phyloP scores from a whole-genome alignment of 2,113 vertebrate species.

The Chaenogobius annularis region DNA sequence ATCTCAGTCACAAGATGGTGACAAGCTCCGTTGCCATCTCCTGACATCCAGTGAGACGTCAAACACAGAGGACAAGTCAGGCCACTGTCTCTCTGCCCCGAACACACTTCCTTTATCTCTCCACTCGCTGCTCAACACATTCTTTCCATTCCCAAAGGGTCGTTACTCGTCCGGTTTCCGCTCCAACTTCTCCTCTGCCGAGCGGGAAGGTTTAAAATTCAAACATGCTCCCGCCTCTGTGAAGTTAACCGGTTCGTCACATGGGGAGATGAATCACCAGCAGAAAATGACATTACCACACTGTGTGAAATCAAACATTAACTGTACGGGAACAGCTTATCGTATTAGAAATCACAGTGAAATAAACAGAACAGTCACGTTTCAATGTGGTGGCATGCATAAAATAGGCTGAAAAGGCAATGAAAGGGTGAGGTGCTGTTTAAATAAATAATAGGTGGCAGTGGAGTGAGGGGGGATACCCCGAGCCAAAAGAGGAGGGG shows the following conservation, averaged over 20 bases:
- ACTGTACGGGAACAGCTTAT: not conserved
- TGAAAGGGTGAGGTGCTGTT: slow-evolving; percentile 22
- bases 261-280: slow-evolving; percentile 17
- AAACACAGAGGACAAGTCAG: slow-evolving; percentile 26
- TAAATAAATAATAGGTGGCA: slow-evolving; percentile 65
- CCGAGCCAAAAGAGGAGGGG: slow-evolving; percentile 26
- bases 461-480: slow-evolving; percentile 38
- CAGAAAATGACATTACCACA: not conserved
- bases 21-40: slow-evolving; percentile 30
- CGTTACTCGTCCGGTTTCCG: slow-evolving; percentile 46
- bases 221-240: slow-evolving; percentile 55
- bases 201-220: slow-evolving; percentile 72
- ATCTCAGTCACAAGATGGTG: slow-evolving; percentile 26
- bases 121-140: slow-evolving; percentile 52
- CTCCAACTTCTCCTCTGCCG: slow-evolving; percentile 26
- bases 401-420: slow-evolving; percentile 13
- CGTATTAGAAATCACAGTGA: not conserved
- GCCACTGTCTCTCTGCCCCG: slow-evolving; percentile 27
- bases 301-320: too few relatives aligned
- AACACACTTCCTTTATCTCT: slow-evolving; percentile 59
- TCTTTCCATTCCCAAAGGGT: slow-evolving; percentile 66
- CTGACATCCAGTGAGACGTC: not conserved
- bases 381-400: slow-evolving; percentile 1
- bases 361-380: slow-evolving; percentile 6
- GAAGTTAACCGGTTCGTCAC: slow-evolving; percentile 41